Conservation (phyloP, 2,113 vertebrate species). For the Callopanchax toddi region DNA sequence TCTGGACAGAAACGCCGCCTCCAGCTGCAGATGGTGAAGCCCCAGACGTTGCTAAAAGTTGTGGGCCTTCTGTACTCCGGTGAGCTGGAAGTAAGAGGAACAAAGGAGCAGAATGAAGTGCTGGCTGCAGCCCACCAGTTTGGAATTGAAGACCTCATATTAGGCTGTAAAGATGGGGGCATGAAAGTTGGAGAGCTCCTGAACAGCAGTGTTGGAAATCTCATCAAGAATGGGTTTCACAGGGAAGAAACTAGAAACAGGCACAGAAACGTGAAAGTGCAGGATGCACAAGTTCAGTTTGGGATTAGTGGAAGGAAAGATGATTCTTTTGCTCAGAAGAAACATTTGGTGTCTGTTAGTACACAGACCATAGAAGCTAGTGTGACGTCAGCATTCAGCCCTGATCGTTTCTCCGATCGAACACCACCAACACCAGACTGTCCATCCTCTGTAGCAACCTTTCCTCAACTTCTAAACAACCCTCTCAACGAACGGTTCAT, state of each 20-base stretch:
- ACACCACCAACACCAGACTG: background rate
- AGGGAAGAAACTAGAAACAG: conserved; percentile 10
- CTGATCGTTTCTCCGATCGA: background rate
- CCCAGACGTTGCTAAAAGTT: conserved; percentile 83
- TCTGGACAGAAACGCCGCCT: conserved; percentile 75
- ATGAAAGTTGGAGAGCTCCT: background rate
- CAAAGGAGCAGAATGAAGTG: conserved; percentile 81
- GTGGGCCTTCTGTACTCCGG: conserved; percentile 88
- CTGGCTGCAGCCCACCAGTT: conserved; percentile 81
- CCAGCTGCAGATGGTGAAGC: conserved; percentile 78
- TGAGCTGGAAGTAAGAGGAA: conserved; percentile 78
- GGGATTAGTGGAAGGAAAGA: no score
- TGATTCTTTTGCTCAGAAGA: background rate
- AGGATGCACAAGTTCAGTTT: conserved; percentile 43
- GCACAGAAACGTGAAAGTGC: conserved; percentile 26
- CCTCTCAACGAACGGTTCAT: background rate
- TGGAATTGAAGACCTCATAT: conserved; percentile 76
- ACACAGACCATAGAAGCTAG: conserved; percentile 36
- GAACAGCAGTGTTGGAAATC: background rate
- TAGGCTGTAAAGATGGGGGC: conserved; percentile 28
- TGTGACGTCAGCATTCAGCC: background rate
- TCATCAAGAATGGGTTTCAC: background rate
- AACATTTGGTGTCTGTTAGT: conserved; percentile 21
- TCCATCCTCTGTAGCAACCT: background rate
- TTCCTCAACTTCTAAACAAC: conserved; percentile 4